These are phyloP conservation scores for Astreopora myriophthalma DNA, from an alignment of 64 coral and sea anemone genomes.

Conservation along the genomic window DNA sequence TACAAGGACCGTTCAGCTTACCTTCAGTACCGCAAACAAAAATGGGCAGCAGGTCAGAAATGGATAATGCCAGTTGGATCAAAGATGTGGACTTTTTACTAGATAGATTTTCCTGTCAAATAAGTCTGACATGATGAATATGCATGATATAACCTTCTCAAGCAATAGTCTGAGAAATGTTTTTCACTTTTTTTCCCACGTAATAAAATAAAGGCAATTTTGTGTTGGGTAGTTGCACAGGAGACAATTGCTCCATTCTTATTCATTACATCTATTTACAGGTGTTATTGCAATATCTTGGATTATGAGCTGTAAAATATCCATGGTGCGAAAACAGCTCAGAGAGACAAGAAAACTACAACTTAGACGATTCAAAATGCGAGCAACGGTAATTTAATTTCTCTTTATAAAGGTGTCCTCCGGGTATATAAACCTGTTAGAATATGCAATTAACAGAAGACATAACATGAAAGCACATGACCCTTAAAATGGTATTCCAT, in stretches of 20 bases:
- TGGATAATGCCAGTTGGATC: neutral
- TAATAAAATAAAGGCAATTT: too few species aligned
- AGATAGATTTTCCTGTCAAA: neutral
- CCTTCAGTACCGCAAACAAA: constrained; percentile 83
- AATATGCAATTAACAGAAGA: too few species aligned
- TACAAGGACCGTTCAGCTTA: constrained; percentile 88
- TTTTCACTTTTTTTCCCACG: too few species aligned
- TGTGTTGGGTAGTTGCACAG: too few species aligned
- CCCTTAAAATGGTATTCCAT: too few species aligned
- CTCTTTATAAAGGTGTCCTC: neutral
- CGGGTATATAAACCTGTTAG: too few species aligned
- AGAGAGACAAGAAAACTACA: constrained; percentile 78
- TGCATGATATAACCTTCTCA: too few species aligned
- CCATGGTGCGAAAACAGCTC: constrained; percentile 95
- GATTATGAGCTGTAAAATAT: constrained; percentile 99
- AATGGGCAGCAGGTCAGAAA: constrained; percentile 89
- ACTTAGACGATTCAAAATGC: constrained; percentile 83
- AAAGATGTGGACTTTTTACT: neutral
- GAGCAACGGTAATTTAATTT: constrained; percentile 54
- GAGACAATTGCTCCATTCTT: neutral
- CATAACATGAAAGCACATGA: too few species aligned
- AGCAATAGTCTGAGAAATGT: too few species aligned
- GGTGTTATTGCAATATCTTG: constrained; percentile 98
- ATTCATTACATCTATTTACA: neutral
- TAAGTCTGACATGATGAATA: too few species aligned